phyloP scores from a whole-genome alignment of 2,888 invertebrate genomes.

The Junonia oenone region DNA sequence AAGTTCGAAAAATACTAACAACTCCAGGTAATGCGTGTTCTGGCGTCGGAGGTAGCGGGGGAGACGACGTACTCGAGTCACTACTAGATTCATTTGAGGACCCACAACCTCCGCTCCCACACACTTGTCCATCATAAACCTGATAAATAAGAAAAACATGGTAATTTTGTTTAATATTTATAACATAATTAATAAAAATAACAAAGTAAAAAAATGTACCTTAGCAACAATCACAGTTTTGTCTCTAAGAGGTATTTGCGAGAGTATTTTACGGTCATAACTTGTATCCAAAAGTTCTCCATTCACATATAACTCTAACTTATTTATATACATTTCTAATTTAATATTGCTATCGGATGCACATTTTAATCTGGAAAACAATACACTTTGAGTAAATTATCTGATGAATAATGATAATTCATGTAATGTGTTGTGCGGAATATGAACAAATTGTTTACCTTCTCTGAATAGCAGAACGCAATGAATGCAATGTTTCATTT shows the following conservation, averaged over 20 bases:
- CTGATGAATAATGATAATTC: too few species aligned
- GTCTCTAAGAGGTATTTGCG: constrained; percentile 91
- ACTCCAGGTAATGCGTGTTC: constrained; percentile 95
- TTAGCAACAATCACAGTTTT: constrained; percentile 87
- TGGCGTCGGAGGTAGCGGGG: constrained; percentile 91
- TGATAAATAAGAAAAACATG: constrained; percentile 26
- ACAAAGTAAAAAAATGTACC: constrained; percentile 38
- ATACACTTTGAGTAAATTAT: constrained; percentile 4
- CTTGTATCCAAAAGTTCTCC: constrained; percentile 92
- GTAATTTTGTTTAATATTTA: not conserved
- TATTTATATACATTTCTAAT: constrained; percentile 93
- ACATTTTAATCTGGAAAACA: constrained; percentile 64
- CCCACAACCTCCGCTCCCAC: constrained; percentile 70
- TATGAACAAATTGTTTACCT: too few species aligned
- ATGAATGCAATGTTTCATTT: constrained; percentile 94
- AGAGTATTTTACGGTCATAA: constrained; percentile 92
- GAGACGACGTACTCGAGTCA: constrained; percentile 96
- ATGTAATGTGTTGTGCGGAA: too few species aligned
- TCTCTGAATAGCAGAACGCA: constrained; percentile 88
- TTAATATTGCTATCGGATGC: constrained; percentile 84
- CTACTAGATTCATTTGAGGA: constrained; percentile 90
- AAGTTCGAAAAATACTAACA: constrained; percentile 72
- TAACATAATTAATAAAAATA: not conserved
- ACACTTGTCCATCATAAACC: constrained; percentile 72
- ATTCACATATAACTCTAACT: constrained; percentile 93